Evolutionary conservation across 2,113 vertebrate species (phyloP), one percentile per base, ranked within the genome.

Genomic region (Carassius gibelio): DNA sequence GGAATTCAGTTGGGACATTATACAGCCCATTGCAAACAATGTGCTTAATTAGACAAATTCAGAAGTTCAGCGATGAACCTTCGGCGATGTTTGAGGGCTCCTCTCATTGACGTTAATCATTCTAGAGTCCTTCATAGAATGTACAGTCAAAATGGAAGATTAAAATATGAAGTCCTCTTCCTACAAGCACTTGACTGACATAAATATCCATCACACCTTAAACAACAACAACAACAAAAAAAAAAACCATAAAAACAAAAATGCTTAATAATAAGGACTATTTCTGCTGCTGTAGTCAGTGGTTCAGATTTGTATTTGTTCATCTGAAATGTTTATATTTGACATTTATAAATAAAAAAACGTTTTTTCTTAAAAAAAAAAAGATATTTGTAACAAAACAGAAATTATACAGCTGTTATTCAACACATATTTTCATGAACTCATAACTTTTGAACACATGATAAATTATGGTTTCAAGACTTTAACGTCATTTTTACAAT

Each of bases 41-140:
- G 62, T 50, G 62, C 55, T 86, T 82, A 82, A 87, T 71, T 77
- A 71, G 85, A 85, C 75, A 68, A 76, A 91, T 91, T 91, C 87
- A 83, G 86, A 88, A 92, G 91, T 87, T 86, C 87, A 72, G 72
- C 72, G 59, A 57, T 88, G 86, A 71, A 26, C 78, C 87, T 91
- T 30, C 84, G 83, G 81, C 80, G 90, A 85, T 50, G 45, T 75
- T 75, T 75, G 45, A 75, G 45, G 45, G 72, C 50, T 50, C 9
- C 9, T 42, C 69, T n/a, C 19, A n/a, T 72, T 19, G 45, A 26
- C 6, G 13, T 50, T 23, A 45, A 75, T 75, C 21, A 23, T 75
- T 50, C 23, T 45, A 48, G 13, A 17, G 72, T 6, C 50, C 42
- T 26, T 48, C 42, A 42, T 21, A 42, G 2, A 48, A 3, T 11